phyloP scores from a whole-genome alignment of 2,797 vertebrate species.

The Pristis pectinata region DNA sequence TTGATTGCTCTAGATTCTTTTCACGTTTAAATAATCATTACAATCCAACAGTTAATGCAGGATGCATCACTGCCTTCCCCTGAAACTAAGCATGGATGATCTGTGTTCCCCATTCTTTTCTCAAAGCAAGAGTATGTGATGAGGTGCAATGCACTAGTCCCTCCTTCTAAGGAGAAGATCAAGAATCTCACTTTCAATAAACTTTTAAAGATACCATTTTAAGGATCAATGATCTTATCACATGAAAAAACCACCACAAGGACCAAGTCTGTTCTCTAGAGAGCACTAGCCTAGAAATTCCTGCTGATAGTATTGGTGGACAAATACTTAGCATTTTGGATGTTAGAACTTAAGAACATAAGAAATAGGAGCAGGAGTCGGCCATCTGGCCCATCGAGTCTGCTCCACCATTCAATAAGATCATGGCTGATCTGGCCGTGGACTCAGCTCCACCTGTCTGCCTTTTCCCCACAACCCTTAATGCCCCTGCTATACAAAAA shows the following conservation, averaged over 20 bases:
- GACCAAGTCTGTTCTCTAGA: not conserved
- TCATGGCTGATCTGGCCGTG: too few species aligned
- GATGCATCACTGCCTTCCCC: not conserved
- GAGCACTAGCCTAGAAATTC: not conserved
- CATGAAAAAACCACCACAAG: not conserved
- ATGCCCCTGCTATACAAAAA: too few species aligned
- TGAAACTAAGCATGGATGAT: not conserved
- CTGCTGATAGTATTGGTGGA: not conserved
- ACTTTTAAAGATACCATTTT: not conserved
- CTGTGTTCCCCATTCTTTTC: not conserved
- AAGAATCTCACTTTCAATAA: not conserved
- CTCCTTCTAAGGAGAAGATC: not conserved
- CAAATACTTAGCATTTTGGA: not conserved
- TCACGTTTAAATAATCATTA: too few species aligned
- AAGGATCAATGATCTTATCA: not conserved
- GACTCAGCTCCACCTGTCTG: too few species aligned
- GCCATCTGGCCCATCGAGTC: too few species aligned
- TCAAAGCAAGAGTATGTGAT: not conserved
- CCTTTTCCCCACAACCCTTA: too few species aligned
- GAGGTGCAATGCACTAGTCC: not conserved
- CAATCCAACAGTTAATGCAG: too few species aligned
- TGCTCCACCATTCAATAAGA: too few species aligned
- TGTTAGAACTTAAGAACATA: too few species aligned
- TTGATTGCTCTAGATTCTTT: too few species aligned
- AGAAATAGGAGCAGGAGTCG: too few species aligned